Evolutionary conservation across 2,888 invertebrate species (phyloP), one percentile per base, ranked within the genome.

Genomic region (Plutella xylostella): DNA sequence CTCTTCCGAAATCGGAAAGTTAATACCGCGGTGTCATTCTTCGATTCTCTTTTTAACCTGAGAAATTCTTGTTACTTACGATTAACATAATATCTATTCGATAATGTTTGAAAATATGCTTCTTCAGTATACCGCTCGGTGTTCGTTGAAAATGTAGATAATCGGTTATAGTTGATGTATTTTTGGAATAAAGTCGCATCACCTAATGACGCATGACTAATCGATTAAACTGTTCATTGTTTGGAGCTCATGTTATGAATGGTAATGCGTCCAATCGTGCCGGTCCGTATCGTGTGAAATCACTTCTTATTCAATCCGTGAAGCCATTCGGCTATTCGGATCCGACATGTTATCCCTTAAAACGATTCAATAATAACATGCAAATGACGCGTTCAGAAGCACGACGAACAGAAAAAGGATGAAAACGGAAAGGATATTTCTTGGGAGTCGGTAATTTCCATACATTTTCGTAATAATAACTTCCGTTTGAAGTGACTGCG

Each of bases 401-500:
- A 58, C 51, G 54, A 54, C 59, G 61, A 67, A 68, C 67, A 72
- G 72, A 43, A 72, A 66, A 72, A 65, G 62, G 60, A 57, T 62
- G 56, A 56, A 58, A 60, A 57, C 63, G 59, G 57, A 65, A 70
- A 61, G 69, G 63, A 66, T 70, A 65, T 64, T 70, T 70, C 64
- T 68, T 68, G 61, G 66, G 66, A 71, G 65, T 58, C 61, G 58
- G 62, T 67, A 67, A 75, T 80, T 76, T 79, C 68, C 78, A 79
- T 78, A 74, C 64, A 78, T 77, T 79, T 76, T 73, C 68, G 69
- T 73, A 72, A 74, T 75, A 74, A 70, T 58, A 68, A 75, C 77
- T 77, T 80, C 79, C 79, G 76, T 72, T 69, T 63, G 58, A n/a
- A 18, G 56, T 63, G 54, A 55, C n/a, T n/a, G n/a, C n/a, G 63